Base-by-base conservation (phyloP, 2,113 vertebrate species). In the Stegastes partitus region DNA sequence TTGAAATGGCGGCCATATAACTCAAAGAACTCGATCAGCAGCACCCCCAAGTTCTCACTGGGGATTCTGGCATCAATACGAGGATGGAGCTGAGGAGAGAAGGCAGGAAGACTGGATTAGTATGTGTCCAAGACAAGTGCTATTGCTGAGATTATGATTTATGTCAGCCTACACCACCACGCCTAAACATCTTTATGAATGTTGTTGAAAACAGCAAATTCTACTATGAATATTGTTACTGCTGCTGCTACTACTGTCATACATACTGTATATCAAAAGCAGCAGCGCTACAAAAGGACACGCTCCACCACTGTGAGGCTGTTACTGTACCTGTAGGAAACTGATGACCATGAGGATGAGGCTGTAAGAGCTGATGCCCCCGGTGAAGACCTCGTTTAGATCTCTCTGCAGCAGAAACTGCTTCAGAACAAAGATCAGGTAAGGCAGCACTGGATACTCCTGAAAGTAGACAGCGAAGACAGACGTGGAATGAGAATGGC, bases 1-100 rank as follows among this genome's bases (percentile, higher is more conserved):
- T 99, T 99, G 90, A 99, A 99, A 91, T 99, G 97, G 86, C 97
- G 96, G 81, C 98, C 98, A 69, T 99, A 99, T 64, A 99, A 93
- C 94, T 99, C 97, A 87, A 99, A 99, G 95, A 99, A 99, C 91
- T 99, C 98, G 80, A 99, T 99, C 90, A 99, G 96, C 93, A 99
- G 94, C 92, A 98, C 94, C 79, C 98, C 98, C 85, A 98, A 95
- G 92, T 99, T 99, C 87, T 96, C 96, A 78, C 91, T 96, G 87
- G 96, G 95, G 88, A 95, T 96, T 82, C 96, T 96, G 90, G 97
- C 96, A 81, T 99, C 97, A 74, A 98, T 97, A 51, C 98, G 96
- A 78, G 98, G 96, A 93, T 99, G 98, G 74, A 98, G 94, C 98
- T 99, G 85, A 69, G 84, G 87, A 51, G 34, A 77, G 15, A 21